phyloP scores from a whole-genome alignment of 2,888 invertebrate species.

The Disparrhopalites patrizii region DNA sequence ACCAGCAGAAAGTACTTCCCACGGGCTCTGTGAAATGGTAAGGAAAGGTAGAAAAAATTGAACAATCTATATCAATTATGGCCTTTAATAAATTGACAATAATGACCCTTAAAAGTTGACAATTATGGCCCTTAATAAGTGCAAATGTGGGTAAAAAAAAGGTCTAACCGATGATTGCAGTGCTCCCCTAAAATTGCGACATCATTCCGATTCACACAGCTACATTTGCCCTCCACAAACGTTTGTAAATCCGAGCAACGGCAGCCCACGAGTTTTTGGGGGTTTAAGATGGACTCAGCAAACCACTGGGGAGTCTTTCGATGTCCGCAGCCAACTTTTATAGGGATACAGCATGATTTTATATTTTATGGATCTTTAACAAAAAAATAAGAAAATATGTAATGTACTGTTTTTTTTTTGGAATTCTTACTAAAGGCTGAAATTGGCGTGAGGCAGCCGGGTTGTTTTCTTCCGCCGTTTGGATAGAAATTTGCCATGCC shows the following conservation, averaged over 20 bases:
- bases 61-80: too few species aligned
- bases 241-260: constrained; percentile 34
- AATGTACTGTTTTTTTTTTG: too few species aligned
- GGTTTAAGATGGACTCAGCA: constrained; percentile 8
- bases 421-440: not conserved
- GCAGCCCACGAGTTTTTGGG: constrained; percentile 35
- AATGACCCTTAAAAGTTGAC: not conserved
- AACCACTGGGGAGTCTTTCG: constrained; percentile 21
- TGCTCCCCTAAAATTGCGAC: constrained; percentile 34
- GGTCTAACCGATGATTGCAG: constrained; percentile 34
- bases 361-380: not conserved
- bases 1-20: constrained; percentile 14
- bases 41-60: not conserved
- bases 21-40: constrained; percentile 29
- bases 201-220: constrained; percentile 27
- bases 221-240: constrained; percentile 26
- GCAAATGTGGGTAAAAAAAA: not conserved
- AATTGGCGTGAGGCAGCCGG: not conserved
- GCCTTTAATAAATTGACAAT: constrained; percentile 22
- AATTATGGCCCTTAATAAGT: not conserved
- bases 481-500: constrained; percentile 41
- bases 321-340: constrained; percentile 18
- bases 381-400: not conserved
- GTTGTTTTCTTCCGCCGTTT: constrained; percentile 21
- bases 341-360: too few species aligned